Evolutionary conservation across 2,888 invertebrate species (phyloP), one percentile per base, ranked within the genome.

Genomic region (Atrina japonica): DNA sequence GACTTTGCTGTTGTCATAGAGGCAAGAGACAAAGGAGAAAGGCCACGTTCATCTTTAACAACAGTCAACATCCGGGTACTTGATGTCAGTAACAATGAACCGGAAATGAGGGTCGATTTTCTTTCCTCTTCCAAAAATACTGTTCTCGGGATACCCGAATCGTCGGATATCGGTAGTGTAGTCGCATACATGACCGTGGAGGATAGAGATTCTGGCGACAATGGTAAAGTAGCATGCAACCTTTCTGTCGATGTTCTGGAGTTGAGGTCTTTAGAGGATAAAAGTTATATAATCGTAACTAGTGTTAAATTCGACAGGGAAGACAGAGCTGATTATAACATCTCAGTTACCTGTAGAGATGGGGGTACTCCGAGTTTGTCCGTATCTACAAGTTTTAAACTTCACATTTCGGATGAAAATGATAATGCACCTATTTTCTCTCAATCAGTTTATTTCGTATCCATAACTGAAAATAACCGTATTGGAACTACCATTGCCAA

Each of bases 51-150:
- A 25, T 75, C 83, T 0, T 77, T 78, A 49, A 82, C 83, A 14
- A 75, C 79, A 25, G 84, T 86, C 1, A 70, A 76, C 21, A 78
- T 88, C 16, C 71, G 68, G 52, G 94, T 98, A 14, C 95, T 96
- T 86, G 91, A 91, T 69, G 97, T 97, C 91, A 97, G 97, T 91
- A 98, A 98, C 90, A 97, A 97, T 89, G 97, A 97, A 11, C 97
- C 98, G n/a, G 21, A 55, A 55, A 78, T 83, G 30, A 60, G 79
- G 45, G 68, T 78, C 11, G 81, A 81, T 52, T 58, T 80, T 3
- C 52, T 80, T 23, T 65, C 73, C 0, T 55, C 73, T 45, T 35
- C 47, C 25, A 66, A 71, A 23, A 69, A 53, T 18, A 70, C 74
- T 5, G 41, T 49, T 18, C 76, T 86, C 16, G 47, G 27, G 25